phyloP scores from a whole-genome alignment of 2,888 invertebrate species.

The Platycheirus rosarum region DNA sequence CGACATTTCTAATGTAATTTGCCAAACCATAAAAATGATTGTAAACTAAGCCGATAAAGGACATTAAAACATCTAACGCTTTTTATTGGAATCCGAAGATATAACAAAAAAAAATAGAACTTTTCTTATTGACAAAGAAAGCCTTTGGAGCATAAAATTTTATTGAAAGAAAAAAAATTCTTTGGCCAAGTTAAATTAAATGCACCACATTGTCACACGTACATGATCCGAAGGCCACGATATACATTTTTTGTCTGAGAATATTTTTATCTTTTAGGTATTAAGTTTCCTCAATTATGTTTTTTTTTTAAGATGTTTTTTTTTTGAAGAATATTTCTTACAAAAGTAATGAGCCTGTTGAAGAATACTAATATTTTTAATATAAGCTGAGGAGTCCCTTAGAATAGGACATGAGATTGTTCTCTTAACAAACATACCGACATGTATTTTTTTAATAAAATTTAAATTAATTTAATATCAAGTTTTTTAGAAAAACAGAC shows the following conservation, averaged over 20 bases:
- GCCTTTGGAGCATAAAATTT: slow-evolving; percentile 1
- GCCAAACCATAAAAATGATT: slow-evolving; percentile 34
- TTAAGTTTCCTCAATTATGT: too few species aligned
- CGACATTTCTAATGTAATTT: slow-evolving; percentile 24
- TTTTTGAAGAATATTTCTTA: too few species aligned
- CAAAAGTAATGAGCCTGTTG: too few species aligned
- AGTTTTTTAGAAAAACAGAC: too few species aligned
- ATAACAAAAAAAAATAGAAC: too few species aligned
- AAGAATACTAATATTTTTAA: too few species aligned
- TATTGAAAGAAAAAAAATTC: slow-evolving; percentile 7
- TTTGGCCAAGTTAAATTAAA: slow-evolving; percentile 28
- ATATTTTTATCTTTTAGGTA: background rate
- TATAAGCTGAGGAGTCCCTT: too few species aligned
- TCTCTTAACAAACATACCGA: too few species aligned
- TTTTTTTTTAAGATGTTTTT: too few species aligned
- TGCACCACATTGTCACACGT: slow-evolving; percentile 35
- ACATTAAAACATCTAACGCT: slow-evolving; percentile 35
- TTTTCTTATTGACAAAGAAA: slow-evolving; percentile 28
- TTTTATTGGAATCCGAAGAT: slow-evolving; percentile 10
- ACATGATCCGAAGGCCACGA: background rate
- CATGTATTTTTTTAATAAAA: too few species aligned
- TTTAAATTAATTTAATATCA: too few species aligned
- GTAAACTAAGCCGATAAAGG: slow-evolving; percentile 32
- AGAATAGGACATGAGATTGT: too few species aligned
- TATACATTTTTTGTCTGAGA: background rate